Evolutionary conservation across 2,797 vertebrate species (phyloP).

Genomic region (Nyctalus aviator): DNA sequence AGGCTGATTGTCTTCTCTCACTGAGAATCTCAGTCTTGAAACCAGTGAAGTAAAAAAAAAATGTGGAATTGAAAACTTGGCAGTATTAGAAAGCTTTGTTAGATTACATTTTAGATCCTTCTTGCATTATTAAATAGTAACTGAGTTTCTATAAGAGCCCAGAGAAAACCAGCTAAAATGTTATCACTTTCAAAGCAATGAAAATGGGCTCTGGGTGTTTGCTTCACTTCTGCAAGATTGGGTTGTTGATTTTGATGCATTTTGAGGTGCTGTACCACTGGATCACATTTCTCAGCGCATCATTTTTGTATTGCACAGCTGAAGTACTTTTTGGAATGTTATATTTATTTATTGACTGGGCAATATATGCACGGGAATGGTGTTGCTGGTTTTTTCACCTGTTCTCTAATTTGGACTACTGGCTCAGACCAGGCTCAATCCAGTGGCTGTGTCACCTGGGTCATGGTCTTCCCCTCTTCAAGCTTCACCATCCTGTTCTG

Average conservation of each 20-base stretch:
- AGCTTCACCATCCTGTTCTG: no score
- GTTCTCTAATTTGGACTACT: no score
- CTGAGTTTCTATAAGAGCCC: neutral
- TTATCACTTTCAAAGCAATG: neutral
- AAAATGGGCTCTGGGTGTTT: neutral
- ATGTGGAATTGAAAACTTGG: neutral
- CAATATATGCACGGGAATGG: neutral
- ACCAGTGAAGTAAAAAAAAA: neutral
- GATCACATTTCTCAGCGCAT: neutral
- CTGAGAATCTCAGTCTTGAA: conserved; percentile 6
- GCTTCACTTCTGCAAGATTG: neutral
- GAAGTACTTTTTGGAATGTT: neutral
- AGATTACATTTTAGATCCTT: neutral
- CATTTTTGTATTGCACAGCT: neutral
- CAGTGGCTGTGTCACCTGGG: rapidly evolving
- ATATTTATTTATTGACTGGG: neutral
- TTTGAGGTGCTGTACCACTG: neutral
- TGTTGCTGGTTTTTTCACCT: no score
- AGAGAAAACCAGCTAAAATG: neutral
- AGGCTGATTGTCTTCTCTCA: neutral
- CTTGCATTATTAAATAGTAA: conserved; percentile 34
- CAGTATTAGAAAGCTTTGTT: conserved; percentile 18
- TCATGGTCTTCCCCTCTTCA: no score
- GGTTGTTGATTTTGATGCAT: neutral
- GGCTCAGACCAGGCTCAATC: neutral